Percentiles rank a stretch among this genome's conserved stretches.
These are phyloP conservation scores for Drosophila micromelanica DNA, from an alignment of 1,140 invertebrate genomes.

Conservation along the genomic window DNA sequence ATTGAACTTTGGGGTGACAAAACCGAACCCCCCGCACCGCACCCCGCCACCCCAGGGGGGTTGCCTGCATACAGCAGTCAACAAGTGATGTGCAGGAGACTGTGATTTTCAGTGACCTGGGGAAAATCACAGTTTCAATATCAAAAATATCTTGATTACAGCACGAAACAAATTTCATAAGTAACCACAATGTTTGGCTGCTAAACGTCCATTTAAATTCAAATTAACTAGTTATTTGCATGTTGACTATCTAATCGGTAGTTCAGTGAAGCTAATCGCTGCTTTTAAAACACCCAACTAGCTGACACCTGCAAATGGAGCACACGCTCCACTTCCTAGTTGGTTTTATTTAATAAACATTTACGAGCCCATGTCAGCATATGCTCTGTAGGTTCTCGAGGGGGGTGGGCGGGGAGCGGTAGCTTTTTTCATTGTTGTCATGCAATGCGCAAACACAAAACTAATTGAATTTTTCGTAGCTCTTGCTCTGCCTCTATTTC, in stretches of 20 bases:
- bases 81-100: not conserved
- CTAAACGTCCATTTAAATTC: not conserved
- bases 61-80: not conserved
- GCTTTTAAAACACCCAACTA: not conserved
- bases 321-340: constrained; percentile 2
- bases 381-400: not conserved
- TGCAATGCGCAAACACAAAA: constrained; percentile 82
- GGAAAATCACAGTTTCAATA: not conserved
- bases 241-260: constrained; percentile 31
- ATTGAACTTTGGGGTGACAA: constrained; percentile 31
- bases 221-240: constrained; percentile 37
- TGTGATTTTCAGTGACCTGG: not conserved
- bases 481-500: constrained; percentile 14
- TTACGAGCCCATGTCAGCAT: constrained; percentile 35
- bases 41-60: not conserved
- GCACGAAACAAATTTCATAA: not conserved
- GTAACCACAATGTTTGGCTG: no score
- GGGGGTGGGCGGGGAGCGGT: not conserved
- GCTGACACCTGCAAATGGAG: constrained; percentile 37
- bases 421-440: constrained; percentile 72
- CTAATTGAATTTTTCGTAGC: constrained; percentile 78
- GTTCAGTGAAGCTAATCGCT: constrained; percentile 32
- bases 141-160: not conserved
- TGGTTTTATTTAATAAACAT: constrained; percentile 65
- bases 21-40: no score